A percentile compares a stretch with the other conserved stretches of the same genome.
Evolutionary conservation across 1,140 invertebrate species (phyloP).

Genomic region (Drosophila subpulchrella): DNA sequence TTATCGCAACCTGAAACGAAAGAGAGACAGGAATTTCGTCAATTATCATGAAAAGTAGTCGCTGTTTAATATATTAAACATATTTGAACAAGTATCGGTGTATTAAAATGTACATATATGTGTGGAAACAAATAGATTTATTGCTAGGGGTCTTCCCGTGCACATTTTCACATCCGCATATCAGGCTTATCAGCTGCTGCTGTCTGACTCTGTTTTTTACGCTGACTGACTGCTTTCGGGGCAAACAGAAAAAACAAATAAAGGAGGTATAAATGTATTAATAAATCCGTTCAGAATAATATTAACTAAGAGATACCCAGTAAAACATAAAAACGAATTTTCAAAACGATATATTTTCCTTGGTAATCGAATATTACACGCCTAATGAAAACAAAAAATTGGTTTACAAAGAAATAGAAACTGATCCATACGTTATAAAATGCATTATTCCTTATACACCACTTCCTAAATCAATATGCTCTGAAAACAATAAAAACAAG

Average conservation of each 20-base stretch:
- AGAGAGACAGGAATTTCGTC: slow-evolving; percentile 19
- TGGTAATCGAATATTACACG: no score
- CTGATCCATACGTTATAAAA: background rate
- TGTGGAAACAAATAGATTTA: slow-evolving; percentile 20
- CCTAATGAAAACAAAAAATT: no score
- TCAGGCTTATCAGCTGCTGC: slow-evolving; percentile 31
- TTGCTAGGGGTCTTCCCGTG: slow-evolving; percentile 18
- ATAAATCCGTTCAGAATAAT: slow-evolving; percentile 21
- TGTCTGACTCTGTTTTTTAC: slow-evolving; percentile 16
- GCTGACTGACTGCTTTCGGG: slow-evolving; percentile 29
- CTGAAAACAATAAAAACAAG: background rate
- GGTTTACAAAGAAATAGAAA: no score
- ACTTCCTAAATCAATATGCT: background rate
- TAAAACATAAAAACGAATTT: background rate
- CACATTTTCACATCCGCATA: slow-evolving; percentile 46
- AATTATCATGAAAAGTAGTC: slow-evolving; percentile 16
- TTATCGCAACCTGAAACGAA: slow-evolving; percentile 42
- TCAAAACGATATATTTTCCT: no score
- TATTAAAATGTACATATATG: slow-evolving; percentile 6
- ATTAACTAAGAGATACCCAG: slow-evolving; percentile 11
- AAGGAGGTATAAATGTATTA: slow-evolving; percentile 20
- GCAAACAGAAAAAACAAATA: slow-evolving; percentile 60
- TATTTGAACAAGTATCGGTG: slow-evolving; percentile 10
- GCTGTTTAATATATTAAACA: background rate
- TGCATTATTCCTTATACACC: background rate